These are phyloP conservation scores for Penaeus vannamei DNA, from an alignment of 1,140 invertebrate genomes.

Conservation along the genomic window DNA sequence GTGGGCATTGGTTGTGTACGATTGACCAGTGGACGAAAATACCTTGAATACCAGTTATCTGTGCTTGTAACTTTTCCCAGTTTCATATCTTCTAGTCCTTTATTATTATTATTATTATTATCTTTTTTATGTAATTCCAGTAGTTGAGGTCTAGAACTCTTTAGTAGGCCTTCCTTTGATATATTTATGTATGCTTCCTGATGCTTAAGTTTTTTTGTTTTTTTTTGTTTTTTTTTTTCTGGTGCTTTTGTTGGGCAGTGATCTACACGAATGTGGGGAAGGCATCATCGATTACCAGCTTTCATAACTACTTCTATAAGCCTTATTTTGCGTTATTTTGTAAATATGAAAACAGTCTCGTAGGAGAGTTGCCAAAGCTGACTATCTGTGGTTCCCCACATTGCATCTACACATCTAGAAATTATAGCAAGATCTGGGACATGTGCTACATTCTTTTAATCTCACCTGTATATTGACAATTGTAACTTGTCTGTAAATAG, in stretches of 20 bases:
- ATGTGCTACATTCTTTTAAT: background rate
- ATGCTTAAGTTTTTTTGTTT: background rate
- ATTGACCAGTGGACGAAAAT: conserved; percentile 10
- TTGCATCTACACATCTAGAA: too few species aligned
- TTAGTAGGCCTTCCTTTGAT: conserved; percentile 17
- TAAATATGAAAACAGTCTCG: conserved; percentile 19
- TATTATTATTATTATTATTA: conserved; percentile 23
- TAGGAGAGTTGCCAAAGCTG: conserved; percentile 10
- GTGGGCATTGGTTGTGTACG: conserved; percentile 23
- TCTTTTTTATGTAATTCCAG: conserved; percentile 25
- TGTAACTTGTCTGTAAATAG: conserved; percentile 54
- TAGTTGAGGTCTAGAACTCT: conserved; percentile 37
- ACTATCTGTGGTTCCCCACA: conserved; percentile 3
- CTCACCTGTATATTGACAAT: background rate
- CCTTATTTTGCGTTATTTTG: conserved; percentile 18
- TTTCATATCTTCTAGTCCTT: conserved; percentile 41
- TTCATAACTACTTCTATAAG: conserved; percentile 26
- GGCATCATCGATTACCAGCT: conserved; percentile 4
- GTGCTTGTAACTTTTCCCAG: conserved; percentile 27
- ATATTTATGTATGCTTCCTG: background rate
- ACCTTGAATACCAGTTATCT: background rate
- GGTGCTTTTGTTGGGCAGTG: conserved; percentile 63
- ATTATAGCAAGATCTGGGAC: conserved; percentile 1
- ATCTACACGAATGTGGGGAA: conserved; percentile 25
- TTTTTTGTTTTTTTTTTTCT: conserved; percentile 23